These are phyloP conservation scores for Encarsia formosa DNA, from an alignment of 2,888 invertebrate genomes.

Conservation along the genomic window DNA sequence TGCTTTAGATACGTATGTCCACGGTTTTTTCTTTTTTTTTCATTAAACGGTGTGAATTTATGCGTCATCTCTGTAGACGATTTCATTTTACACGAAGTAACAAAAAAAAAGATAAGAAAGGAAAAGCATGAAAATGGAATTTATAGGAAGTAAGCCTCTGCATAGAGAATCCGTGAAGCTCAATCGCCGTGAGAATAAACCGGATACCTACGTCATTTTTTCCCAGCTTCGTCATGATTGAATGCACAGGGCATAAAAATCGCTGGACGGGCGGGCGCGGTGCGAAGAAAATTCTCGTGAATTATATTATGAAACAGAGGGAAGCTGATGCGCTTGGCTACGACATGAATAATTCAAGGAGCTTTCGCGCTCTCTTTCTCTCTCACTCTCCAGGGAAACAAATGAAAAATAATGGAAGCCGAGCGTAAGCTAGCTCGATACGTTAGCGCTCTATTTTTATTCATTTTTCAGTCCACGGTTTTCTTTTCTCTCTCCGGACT, in stretches of 20 bases:
- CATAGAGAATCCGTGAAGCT: too few species aligned
- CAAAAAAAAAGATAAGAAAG: too few species aligned
- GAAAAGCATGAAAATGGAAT: too few species aligned
- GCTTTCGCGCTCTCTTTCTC: slow-evolving; percentile 2
- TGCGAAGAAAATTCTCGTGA: slow-evolving; percentile 29
- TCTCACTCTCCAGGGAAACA: slow-evolving; percentile 30
- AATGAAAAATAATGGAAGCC: slow-evolving; percentile 45
- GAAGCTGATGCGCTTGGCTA: slow-evolving; percentile 8
- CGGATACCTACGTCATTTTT: too few species aligned
- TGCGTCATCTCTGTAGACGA: too few species aligned
- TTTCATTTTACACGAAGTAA: too few species aligned
- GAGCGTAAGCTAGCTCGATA: slow-evolving; percentile 37
- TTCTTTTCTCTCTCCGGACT: neutral
- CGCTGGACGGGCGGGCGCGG: neutral
- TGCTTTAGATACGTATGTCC: too few species aligned
- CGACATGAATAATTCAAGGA: slow-evolving; percentile 37
- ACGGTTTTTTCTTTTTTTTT: too few species aligned
- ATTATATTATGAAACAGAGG: slow-evolving; percentile 38
- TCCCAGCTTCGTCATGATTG: slow-evolving; percentile 9
- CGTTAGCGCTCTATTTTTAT: slow-evolving; percentile 31
- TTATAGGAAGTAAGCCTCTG: too few species aligned
- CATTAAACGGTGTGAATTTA: too few species aligned
- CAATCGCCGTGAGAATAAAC: too few species aligned
- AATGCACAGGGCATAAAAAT: slow-evolving; percentile 20
- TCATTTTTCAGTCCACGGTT: slow-evolving; percentile 12